phyloP scores from a whole-genome alignment of 2,113 vertebrate species.

The Phyllostomus discolor region DNA sequence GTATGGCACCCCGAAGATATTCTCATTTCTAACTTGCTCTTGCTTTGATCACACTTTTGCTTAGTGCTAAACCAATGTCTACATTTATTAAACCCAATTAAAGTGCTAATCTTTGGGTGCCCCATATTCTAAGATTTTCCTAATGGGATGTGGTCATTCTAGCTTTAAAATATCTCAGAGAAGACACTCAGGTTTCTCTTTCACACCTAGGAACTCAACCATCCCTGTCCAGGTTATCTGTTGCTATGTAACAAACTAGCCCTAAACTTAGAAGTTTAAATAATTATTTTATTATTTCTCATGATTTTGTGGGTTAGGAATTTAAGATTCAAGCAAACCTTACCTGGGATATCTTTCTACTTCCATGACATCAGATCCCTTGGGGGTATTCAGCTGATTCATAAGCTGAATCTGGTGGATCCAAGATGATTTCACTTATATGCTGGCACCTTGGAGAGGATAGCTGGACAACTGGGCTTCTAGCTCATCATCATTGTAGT shows the following conservation, averaged over 20 bases:
- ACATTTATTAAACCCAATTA: neutral
- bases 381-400: neutral
- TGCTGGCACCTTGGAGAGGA: neutral
- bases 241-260: neutral
- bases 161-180: neutral
- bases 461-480: neutral
- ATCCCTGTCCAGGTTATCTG: neutral
- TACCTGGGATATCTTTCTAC: neutral
- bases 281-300: neutral
- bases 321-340: neutral
- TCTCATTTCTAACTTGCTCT: neutral
- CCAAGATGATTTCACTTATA: neutral
- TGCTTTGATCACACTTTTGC: neutral
- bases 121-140: neutral
- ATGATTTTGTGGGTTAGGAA: neutral
- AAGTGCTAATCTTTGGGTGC: neutral
- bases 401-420: neutral
- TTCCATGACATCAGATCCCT: neutral
- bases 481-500: neutral
- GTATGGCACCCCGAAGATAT: neutral
- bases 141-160: neutral
- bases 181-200: neutral
- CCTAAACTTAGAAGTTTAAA: neutral
- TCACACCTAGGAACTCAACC: neutral
- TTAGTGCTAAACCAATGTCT: neutral